phyloP scores from a whole-genome alignment of 2,797 vertebrate species.

The Sebastes glaucus region DNA sequence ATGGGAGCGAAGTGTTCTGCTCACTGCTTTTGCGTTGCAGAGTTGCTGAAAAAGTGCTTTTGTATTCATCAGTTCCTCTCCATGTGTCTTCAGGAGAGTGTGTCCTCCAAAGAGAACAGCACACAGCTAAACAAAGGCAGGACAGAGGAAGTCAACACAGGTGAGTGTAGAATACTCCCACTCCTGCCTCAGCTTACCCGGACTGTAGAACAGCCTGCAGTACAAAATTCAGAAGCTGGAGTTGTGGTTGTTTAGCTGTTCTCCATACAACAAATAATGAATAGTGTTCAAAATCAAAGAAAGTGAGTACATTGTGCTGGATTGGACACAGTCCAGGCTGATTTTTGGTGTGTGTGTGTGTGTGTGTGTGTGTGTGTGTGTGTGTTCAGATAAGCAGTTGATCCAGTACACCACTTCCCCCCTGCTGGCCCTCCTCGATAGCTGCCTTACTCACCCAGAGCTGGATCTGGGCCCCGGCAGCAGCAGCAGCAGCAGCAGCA shows the following conservation, averaged over 20 bases:
- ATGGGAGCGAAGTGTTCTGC: too few species aligned
- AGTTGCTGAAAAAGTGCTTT: not conserved
- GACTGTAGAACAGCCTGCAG: too few species aligned
- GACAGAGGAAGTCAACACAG: slow-evolving; percentile 47
- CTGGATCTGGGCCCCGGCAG: slow-evolving; percentile 50
- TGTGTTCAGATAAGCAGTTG: slow-evolving; percentile 88
- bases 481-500: not conserved
- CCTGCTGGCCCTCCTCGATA: slow-evolving; percentile 92
- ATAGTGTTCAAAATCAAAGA: not conserved
- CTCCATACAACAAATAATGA: not conserved
- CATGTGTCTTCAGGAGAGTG: slow-evolving; percentile 55
- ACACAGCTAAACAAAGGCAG: slow-evolving; percentile 30
- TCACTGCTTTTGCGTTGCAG: too few species aligned
- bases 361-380: not conserved
- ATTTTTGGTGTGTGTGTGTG: not conserved
- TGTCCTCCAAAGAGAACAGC: slow-evolving; percentile 49
- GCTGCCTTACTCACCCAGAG: slow-evolving; percentile 78
- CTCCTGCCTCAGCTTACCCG: too few species aligned
- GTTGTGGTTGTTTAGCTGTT: not conserved
- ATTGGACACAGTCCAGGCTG: not conserved
- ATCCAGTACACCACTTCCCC: slow-evolving; percentile 95
- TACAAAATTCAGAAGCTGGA: not conserved
- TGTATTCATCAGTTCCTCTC: not conserved
- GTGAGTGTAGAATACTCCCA: slow-evolving; percentile 31
- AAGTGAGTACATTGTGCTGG: not conserved